Base-by-base conservation (phyloP, 92 coral and sea anemone species). In the Zoanthus sansibaricus region DNA sequence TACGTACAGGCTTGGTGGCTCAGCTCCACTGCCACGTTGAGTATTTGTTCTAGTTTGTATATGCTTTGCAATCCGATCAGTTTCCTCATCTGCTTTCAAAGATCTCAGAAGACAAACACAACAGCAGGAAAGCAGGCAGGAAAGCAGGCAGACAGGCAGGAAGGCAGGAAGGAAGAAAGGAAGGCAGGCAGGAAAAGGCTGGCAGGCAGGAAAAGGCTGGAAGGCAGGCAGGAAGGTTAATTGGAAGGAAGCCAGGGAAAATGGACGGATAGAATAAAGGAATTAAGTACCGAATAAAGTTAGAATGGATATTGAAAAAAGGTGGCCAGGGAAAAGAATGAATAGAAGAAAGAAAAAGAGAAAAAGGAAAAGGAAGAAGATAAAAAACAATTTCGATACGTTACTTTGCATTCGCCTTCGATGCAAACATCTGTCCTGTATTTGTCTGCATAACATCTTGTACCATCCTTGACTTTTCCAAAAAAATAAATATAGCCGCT, bases 391-490 rank as follows among this genome's bases (percentile, higher is more conserved):
- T 5, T 47, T 16, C 6, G 3, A 4, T 10, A 32, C 75, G 49
- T 31, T 84, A 89, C 92, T 79, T 64, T 85, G 58, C 92, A 89
- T 68, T 84, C 68, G 15, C 76, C 77, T 20, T 71, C 73, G 31
- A 89, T 76, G 76, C 89, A 89, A 52, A 89, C 92, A 42, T 85
- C 86, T 33, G 47, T 76, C 17, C 25, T 73, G 42, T 10, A 12
- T 61, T 71, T 89, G 17, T 89, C 92, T 3, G 42, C 54, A 42
- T 76, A 68, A 62, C 92, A 89, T 13, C 92, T 74, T 12, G 92
- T 76, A 33, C 92, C 92, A 67, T 89, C 92, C 54, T 52, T 83
- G 20, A 78, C 89, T 31, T 20, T n/a, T 1, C 92, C 89, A 18
- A 54, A n/a, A 47, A 77, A 46, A 62, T 89, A 75, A 12, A 68